These are phyloP conservation scores for Tenthredo amoena DNA, from an alignment of 2,888 invertebrate species.

Conservation along the genomic window DNA sequence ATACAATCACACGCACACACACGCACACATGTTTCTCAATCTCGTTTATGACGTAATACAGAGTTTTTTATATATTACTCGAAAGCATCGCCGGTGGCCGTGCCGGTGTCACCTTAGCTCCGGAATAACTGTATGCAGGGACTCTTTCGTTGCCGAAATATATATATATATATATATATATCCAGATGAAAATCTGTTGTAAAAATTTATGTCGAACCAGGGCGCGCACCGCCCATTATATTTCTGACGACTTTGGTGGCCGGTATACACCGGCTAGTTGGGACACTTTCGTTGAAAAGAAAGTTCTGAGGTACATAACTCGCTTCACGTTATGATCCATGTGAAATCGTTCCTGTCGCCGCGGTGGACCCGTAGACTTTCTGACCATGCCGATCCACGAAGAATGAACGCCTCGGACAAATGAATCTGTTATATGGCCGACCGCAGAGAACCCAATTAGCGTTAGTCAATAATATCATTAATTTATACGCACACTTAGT, in stretches of 20 bases:
- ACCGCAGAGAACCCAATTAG: conserved; percentile 20
- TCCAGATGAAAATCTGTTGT: conserved; percentile 10
- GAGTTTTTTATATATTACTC: background rate
- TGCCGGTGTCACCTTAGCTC: conserved; percentile 9
- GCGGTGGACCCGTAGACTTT: background rate
- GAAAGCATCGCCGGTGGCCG: conserved; percentile 46
- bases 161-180: no score
- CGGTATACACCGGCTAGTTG: background rate
- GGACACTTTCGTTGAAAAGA: conserved; percentile 49
- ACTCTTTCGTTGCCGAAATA: conserved; percentile 1
- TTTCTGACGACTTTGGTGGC: conserved; percentile 36
- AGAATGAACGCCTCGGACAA: background rate
- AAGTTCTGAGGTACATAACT: conserved; percentile 48
- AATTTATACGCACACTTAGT: background rate
- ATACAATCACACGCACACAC: background rate
- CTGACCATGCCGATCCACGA: conserved; percentile 6
- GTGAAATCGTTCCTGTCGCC: conserved; percentile 46
- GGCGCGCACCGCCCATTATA: conserved; percentile 38
- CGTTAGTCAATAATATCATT: conserved; percentile 12
- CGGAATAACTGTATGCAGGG: background rate
- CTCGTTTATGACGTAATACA: conserved; percentile 36
- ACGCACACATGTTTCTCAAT: background rate
- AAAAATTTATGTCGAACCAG: conserved; percentile 34
- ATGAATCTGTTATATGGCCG: background rate
- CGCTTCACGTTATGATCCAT: conserved; percentile 45